phyloP scores from a whole-genome alignment of 1,140 invertebrate species.

The Anoplolepis gracilipes region DNA sequence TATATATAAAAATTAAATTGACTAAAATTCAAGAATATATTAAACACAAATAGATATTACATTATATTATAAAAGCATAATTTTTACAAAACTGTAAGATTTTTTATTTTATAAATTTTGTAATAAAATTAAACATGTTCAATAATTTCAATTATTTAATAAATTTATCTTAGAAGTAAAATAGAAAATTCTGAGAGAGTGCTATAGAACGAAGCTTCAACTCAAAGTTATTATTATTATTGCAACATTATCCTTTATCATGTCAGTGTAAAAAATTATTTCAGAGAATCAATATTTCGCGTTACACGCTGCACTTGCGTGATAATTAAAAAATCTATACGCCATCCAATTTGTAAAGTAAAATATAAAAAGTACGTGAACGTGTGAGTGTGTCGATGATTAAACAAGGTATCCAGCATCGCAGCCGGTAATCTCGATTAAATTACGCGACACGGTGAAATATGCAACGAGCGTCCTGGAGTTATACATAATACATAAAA shows the following conservation, averaged over 20 bases:
- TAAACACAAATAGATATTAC: not conserved
- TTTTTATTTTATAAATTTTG: not conserved
- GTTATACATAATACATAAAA: slow-evolving; percentile 20
- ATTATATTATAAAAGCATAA: not conserved
- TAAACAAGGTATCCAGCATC: not conserved
- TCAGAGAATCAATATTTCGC: not conserved
- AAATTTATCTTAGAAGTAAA: not conserved
- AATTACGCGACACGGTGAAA: slow-evolving; percentile 32
- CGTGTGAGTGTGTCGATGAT: not conserved
- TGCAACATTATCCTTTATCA: not conserved
- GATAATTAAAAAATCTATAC: not conserved
- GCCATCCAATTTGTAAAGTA: not conserved
- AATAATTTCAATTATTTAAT: slow-evolving; percentile 13
- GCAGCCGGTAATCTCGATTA: not conserved
- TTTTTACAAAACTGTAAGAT: not conserved
- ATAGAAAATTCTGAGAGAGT: not conserved
- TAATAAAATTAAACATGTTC: not conserved
- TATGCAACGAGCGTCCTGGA: slow-evolving; percentile 37
- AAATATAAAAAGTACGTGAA: not conserved
- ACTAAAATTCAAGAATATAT: not conserved
- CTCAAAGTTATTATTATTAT: not conserved
- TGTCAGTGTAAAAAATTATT: not conserved
- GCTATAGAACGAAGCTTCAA: too few relatives aligned
- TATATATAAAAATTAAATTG: not conserved
- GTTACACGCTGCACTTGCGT: not conserved